Base-by-base conservation (phyloP, 1,140 invertebrate genomes). In the Orussus abietinus region DNA sequence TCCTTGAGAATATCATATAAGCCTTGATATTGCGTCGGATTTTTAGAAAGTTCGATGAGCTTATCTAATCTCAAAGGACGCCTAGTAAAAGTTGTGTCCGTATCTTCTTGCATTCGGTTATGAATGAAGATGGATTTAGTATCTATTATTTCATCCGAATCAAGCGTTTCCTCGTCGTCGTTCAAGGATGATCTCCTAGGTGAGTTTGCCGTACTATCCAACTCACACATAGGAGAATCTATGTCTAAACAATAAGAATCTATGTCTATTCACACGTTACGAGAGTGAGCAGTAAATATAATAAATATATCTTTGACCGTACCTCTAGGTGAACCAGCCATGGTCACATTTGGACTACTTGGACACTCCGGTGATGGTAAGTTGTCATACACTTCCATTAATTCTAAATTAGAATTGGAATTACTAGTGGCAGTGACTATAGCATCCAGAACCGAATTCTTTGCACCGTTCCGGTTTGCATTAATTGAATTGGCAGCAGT, bases 1-100 rank as follows among this genome's bases (percentile, higher is more conserved):
- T 81, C 78, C 59, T 84, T 83, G 10, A 79, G 63, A 47, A 81
- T 79, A 43, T 82, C 79, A 43, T 79, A 75, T 17, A 81, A 57
- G 12, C 61, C 64, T 10, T 53, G 52, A 26, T 53, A 55, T 14
- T 57, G 47, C 5, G 53, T 51, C 15, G 42, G 46, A 14, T 38
- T 55, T 38, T 55, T 66, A 1, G 58, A 56, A 5, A 64, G n/a
- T 41, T 61, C 51, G 0, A 63, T 59, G 3, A 67, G 31, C 10
- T 57, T 62, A 11, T 61, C 51, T 12, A 59, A 21, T 40, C 48
- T 43, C 12, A 62, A 43, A 0, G 58, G 45, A 2, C 45, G 30
- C 2, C 42, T 47, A 9, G 46, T 20, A 18, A 21, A 36, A 7
- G 21, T 32, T 14, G 28, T 35, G 14, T 48, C 35, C 14, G 31